phyloP scores from a whole-genome alignment of 2,113 vertebrate genomes.

The Anhinga rufa region DNA sequence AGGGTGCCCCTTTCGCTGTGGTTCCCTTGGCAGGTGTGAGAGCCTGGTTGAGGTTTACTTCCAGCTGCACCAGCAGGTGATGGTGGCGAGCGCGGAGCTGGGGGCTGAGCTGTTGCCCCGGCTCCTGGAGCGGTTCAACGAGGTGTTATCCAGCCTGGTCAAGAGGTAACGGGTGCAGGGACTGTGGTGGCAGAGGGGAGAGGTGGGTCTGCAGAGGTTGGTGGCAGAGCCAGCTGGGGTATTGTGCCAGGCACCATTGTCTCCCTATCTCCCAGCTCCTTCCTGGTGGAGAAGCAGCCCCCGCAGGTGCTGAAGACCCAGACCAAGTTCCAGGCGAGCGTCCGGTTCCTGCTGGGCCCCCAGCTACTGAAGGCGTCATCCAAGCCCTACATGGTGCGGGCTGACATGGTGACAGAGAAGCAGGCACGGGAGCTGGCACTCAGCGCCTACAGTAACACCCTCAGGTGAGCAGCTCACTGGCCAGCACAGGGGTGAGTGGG shows the following conservation, averaged over 20 bases:
- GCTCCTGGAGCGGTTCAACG: slow-evolving; percentile 71
- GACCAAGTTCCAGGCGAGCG: slow-evolving; percentile 90
- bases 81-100: slow-evolving; percentile 66
- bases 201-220: neutral
- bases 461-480: neutral
- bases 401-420: slow-evolving; percentile 90
- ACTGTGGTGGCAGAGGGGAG: fast-evolving
- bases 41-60: slow-evolving; percentile 83
- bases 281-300: slow-evolving; percentile 93
- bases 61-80: slow-evolving; percentile 83
- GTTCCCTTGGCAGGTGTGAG: slow-evolving; percentile 78
- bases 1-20: neutral
- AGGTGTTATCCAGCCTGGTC: slow-evolving; percentile 79
- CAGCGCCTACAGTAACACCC: neutral
- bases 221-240: fast-evolving
- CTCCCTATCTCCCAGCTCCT: slow-evolving; percentile 72
- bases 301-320: slow-evolving; percentile 97
- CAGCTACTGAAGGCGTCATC: slow-evolving; percentile 74
- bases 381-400: slow-evolving; percentile 83
- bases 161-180: slow-evolving; percentile 72
- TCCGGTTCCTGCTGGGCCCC: slow-evolving; percentile 88
- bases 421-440: slow-evolving; percentile 81
- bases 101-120: slow-evolving; percentile 68
- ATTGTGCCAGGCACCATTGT: neutral
- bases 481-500: neutral